A percentile compares a stretch with the other conserved stretches of the same genome.
These are phyloP conservation scores for Osmoderma eremita DNA, from an alignment of 2,888 invertebrate species.

Conservation along the genomic window DNA sequence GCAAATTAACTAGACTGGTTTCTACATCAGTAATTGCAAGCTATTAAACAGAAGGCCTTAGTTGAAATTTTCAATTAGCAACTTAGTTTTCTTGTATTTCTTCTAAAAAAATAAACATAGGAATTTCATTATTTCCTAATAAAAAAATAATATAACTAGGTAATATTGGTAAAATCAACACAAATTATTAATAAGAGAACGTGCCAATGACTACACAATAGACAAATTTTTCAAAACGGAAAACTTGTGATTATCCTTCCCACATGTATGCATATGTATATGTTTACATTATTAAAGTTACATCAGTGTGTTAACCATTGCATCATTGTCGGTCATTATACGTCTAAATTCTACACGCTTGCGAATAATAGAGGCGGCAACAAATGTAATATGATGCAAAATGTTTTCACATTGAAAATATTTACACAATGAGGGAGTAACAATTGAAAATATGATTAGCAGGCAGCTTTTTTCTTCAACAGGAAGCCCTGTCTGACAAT, in stretches of 20 bases:
- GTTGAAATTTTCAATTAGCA: constrained; percentile 18
- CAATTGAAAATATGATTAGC: no score
- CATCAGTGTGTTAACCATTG: constrained; percentile 1
- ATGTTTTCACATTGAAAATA: no score
- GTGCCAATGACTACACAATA: constrained; percentile 6
- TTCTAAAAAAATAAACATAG: constrained; percentile 8
- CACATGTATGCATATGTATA: neutral
- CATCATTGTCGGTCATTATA: neutral
- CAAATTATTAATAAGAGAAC: neutral
- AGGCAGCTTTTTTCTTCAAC: no score
- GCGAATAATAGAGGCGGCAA: no score
- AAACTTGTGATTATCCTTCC: constrained; percentile 3
- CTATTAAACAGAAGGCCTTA: neutral
- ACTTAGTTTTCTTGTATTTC: constrained; percentile 4
- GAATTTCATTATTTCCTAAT: constrained; percentile 5
- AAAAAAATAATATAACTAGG: constrained; percentile 17
- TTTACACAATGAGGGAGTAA: no score
- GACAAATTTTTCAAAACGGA: constrained; percentile 20
- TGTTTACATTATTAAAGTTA: constrained; percentile 5
- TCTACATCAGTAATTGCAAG: neutral
- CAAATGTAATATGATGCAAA: no score
- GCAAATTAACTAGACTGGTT: no score
- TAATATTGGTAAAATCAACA: constrained; percentile 33
- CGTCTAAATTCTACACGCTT: constrained; percentile 1
- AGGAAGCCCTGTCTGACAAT: no score